Conservation (phyloP, 2,888 invertebrate genomes). For the Clitarchus hookeri region DNA sequence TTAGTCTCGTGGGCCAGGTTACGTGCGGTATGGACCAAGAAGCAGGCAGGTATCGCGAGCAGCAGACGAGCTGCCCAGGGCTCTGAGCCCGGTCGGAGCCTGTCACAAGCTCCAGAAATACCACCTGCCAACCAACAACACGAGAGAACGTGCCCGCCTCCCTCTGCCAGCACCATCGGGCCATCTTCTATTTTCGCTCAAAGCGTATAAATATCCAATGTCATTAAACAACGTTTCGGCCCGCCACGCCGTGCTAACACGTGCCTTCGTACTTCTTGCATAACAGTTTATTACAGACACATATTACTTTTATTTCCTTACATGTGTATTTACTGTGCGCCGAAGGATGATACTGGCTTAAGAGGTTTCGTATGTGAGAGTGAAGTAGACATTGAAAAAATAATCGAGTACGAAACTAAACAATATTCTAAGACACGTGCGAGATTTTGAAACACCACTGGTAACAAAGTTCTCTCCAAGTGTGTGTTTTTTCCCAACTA, state of each 20-base stretch:
- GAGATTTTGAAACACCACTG: too few relatives aligned
- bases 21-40: background rate
- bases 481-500: too few relatives aligned
- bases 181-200: conserved; percentile 26
- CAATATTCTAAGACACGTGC: too few relatives aligned
- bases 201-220: conserved; percentile 26
- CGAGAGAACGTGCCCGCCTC: background rate
- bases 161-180: background rate
- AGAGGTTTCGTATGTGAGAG: too few relatives aligned
- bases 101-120: conserved; percentile 1
- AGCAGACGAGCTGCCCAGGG: background rate
- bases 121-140: background rate
- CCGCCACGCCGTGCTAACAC: background rate
- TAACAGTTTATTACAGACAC: background rate
- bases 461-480: too few relatives aligned
- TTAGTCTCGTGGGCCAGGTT: background rate
- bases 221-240: conserved; percentile 26
- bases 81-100: background rate
- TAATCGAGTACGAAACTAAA: too few relatives aligned
- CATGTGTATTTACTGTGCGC: too few relatives aligned
- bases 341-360: too few relatives aligned
- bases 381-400: too few relatives aligned
- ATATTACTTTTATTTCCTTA: too few relatives aligned
- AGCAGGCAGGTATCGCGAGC: background rate
- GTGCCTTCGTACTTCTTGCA: background rate